Conservation (phyloP, 2,797 vertebrate genomes). For the Enoplosus armatus region DNA sequence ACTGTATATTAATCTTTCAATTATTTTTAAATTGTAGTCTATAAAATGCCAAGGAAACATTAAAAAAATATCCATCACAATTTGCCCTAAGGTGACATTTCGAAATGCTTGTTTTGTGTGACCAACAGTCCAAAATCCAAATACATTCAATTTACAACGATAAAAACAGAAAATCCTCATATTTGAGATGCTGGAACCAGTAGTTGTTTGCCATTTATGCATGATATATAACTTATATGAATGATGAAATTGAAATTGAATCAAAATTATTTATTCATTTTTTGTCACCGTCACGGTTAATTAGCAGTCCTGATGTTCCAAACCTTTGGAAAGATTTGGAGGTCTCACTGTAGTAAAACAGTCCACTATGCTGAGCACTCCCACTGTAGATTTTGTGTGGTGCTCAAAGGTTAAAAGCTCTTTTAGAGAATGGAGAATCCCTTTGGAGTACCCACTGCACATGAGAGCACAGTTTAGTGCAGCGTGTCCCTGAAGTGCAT, state of each 20-base stretch:
- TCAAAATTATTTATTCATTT: constrained; percentile 3
- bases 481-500: constrained; percentile 42
- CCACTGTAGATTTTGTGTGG: constrained; percentile 31
- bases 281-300: background rate
- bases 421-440: constrained; percentile 52
- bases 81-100: background rate
- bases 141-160: background rate
- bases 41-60: background rate
- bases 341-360: background rate
- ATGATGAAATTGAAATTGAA: background rate
- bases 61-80: background rate
- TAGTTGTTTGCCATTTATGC: background rate
- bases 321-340: constrained; percentile 17
- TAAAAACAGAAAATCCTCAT: background rate
- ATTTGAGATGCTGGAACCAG: background rate
- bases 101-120: background rate
- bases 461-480: constrained; percentile 52
- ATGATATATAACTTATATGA: background rate
- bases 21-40: background rate
- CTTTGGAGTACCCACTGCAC: constrained; percentile 60
- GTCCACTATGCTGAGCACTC: constrained; percentile 7
- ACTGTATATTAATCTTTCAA: background rate
- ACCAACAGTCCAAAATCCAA: background rate
- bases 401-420: constrained; percentile 66
- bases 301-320: background rate